Conservation (phyloP, 1,140 invertebrate genomes). For the Aricia agestis region DNA sequence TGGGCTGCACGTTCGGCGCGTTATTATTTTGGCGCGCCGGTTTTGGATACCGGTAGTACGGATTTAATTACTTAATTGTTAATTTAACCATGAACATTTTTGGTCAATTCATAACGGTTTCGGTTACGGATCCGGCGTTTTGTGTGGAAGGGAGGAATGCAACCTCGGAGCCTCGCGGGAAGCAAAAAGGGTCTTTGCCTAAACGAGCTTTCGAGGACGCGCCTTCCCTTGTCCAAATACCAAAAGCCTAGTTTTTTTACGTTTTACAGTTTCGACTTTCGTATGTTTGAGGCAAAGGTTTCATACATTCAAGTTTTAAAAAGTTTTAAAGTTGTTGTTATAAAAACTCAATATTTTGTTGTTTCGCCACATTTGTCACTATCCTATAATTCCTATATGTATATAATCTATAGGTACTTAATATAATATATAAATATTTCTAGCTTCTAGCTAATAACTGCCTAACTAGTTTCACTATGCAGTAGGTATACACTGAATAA, state of each 20-base stretch:
- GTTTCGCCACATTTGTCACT: too few species aligned
- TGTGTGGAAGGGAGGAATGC: constrained; percentile 46
- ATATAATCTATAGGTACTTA: too few species aligned
- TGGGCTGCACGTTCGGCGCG: not conserved
- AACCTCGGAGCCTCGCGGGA: constrained; percentile 48
- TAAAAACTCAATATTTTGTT: too few species aligned
- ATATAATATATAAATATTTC: too few species aligned
- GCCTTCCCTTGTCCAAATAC: constrained; percentile 51
- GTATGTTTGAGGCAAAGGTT: not conserved
- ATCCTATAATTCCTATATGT: too few species aligned
- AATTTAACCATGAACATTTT: not conserved
- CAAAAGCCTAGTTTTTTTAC: constrained; percentile 28
- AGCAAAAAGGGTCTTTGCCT: constrained; percentile 57
- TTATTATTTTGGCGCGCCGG: not conserved
- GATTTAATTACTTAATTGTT: not conserved
- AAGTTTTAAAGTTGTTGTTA: too few species aligned
- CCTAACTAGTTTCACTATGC: too few species aligned
- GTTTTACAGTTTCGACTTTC: not conserved
- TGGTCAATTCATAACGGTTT: not conserved
- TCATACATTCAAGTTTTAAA: too few species aligned
- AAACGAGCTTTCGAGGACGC: constrained; percentile 55
- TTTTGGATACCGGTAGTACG: not conserved
- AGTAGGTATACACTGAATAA: too few species aligned
- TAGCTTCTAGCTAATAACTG: too few species aligned
- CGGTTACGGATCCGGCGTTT: not conserved